Evolutionary conservation across 1,140 invertebrate species (phyloP).

Genomic region (Plodia interpunctella): DNA sequence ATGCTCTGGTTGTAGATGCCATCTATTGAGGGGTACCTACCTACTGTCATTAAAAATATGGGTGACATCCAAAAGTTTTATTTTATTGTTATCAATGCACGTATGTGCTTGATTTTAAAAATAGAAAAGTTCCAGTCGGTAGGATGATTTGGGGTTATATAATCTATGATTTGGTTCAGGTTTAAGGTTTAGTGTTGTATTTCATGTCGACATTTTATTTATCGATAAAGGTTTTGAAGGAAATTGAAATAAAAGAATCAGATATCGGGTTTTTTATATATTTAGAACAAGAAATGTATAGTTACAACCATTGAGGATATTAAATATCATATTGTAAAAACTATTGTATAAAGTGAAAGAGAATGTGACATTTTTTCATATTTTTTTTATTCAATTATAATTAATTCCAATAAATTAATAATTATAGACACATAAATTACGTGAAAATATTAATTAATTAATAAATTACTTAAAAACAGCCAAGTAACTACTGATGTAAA

Average conservation of each 20-base stretch:
- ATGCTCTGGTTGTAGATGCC: too few species aligned
- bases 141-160: too few species aligned
- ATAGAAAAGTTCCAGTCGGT: too few species aligned
- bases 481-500: slow-evolving; percentile 74
- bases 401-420: slow-evolving; percentile 75
- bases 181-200: background rate
- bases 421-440: slow-evolving; percentile 76
- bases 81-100: too few species aligned
- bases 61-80: too few species aligned
- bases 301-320: slow-evolving; percentile 79
- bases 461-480: slow-evolving; percentile 72
- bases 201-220: background rate
- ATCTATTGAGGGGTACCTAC: too few species aligned
- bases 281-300: slow-evolving; percentile 80
- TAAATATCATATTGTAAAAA: slow-evolving; percentile 79
- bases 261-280: slow-evolving; percentile 73
- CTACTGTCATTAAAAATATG: too few species aligned
- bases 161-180: too few species aligned
- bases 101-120: too few species aligned
- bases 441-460: slow-evolving; percentile 73
- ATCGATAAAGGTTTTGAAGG: background rate
- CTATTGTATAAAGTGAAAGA: slow-evolving; percentile 78
- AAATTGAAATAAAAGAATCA: slow-evolving; percentile 38
- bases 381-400: slow-evolving; percentile 70
- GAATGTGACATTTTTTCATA: slow-evolving; percentile 74